Evolutionary conservation across 2,888 invertebrate genomes (phyloP).

Genomic region (Dynastes maya): DNA sequence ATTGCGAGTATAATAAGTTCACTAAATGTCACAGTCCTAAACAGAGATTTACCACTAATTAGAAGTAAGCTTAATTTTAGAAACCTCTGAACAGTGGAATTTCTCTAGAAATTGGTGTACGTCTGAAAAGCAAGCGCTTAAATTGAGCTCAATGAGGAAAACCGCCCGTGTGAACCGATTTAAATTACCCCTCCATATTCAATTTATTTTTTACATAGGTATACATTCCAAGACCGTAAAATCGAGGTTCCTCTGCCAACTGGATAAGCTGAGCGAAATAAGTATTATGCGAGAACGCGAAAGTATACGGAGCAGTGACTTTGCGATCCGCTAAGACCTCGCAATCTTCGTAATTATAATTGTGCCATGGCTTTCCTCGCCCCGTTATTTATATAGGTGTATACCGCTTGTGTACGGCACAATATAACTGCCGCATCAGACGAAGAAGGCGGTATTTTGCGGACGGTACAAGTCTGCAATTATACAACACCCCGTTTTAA

Average conservation of each 20-base stretch:
- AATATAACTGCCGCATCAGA: background rate
- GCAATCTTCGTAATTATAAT: slow-evolving; percentile 48
- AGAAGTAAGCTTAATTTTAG: background rate
- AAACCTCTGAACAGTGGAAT: background rate
- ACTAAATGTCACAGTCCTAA: background rate
- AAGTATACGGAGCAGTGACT: slow-evolving; percentile 19
- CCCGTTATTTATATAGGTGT: slow-evolving; percentile 31
- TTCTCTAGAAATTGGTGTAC: slow-evolving; percentile 8
- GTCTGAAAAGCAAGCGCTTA: slow-evolving; percentile 4
- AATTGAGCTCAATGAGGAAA: slow-evolving; percentile 12
- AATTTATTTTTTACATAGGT: slow-evolving; percentile 30
- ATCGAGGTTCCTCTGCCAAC: background rate
- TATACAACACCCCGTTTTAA: slow-evolving; percentile 48
- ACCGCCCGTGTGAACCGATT: slow-evolving; percentile 29
- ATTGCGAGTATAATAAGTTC: background rate
- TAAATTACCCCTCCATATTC: slow-evolving; percentile 37
- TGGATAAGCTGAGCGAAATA: background rate
- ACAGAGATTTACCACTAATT: slow-evolving; percentile 17
- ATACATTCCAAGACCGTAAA: slow-evolving; percentile 1
- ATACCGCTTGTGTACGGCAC: slow-evolving; percentile 1
- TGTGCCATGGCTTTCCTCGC: slow-evolving; percentile 35
- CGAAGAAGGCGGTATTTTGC: slow-evolving; percentile 9
- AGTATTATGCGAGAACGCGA: slow-evolving; percentile 13
- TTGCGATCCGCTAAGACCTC: slow-evolving; percentile 28
- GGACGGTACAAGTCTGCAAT: slow-evolving; percentile 41